These are phyloP conservation scores for Agonum fuliginosum DNA, from an alignment of 2,888 invertebrate genomes.

Conservation along the genomic window DNA sequence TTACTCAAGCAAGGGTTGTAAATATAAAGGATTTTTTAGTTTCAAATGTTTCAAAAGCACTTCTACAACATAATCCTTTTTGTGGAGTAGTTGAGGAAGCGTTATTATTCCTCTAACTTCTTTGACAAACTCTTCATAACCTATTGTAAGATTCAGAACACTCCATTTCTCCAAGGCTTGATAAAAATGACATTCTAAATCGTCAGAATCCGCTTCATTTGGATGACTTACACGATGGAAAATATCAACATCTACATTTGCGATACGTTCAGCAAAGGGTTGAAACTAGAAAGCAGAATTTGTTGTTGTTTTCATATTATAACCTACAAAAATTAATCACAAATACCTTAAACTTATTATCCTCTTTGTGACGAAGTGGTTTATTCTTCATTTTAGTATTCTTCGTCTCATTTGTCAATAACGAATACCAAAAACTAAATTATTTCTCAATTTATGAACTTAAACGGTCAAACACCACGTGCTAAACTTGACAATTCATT, in stretches of 20 bases:
- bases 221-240: constrained; percentile 88
- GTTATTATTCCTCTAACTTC: constrained; percentile 86
- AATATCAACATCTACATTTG: constrained; percentile 90
- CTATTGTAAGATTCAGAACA: constrained; percentile 89
- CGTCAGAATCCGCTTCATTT: constrained; percentile 81
- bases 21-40: constrained; percentile 81
- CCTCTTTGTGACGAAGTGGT: constrained; percentile 83
- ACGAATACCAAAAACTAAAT: background rate
- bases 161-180: constrained; percentile 92
- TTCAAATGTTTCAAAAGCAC: constrained; percentile 84
- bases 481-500: constrained; percentile 28
- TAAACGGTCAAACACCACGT: constrained; percentile 41
- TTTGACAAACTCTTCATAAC: constrained; percentile 85
- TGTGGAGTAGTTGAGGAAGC: constrained; percentile 88
- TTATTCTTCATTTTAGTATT: constrained; percentile 81
- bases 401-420: background rate
- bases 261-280: constrained; percentile 90
- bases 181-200: constrained; percentile 86
- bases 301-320: constrained; percentile 49
- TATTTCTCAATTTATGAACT: background rate
- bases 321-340: constrained; percentile 55
- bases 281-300: constrained; percentile 80
- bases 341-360: constrained; percentile 86
- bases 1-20: constrained; percentile 91
- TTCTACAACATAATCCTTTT: constrained; percentile 85